Evolutionary conservation across 2,797 vertebrate genomes (phyloP).

Genomic region (Lagodon rhomboides): DNA sequence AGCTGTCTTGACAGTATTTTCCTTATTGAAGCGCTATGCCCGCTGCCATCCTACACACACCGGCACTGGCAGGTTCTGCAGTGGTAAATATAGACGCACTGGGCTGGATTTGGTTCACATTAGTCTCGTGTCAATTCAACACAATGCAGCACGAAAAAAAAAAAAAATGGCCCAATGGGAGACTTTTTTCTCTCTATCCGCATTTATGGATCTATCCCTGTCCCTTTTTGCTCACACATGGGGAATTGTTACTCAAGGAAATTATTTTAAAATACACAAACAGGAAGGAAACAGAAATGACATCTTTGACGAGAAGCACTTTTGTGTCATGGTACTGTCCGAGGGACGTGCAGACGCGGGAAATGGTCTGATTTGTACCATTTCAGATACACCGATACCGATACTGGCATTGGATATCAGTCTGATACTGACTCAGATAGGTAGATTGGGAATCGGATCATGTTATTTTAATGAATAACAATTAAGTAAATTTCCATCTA

Average conservation of each 20-base stretch:
- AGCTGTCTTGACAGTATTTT: conserved; percentile 49
- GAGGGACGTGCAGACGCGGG: background rate
- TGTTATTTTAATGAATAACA: too few species aligned
- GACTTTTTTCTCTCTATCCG: conserved; percentile 10
- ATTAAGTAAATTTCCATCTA: too few species aligned
- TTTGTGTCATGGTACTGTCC: conserved; percentile 1
- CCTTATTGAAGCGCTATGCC: conserved; percentile 36
- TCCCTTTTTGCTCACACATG: background rate
- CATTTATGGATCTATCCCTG: conserved; percentile 13
- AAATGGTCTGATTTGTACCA: background rate
- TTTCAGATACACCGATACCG: too few species aligned
- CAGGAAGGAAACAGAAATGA: background rate
- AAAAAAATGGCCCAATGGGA: conserved; percentile 21
- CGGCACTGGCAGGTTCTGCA: conserved; percentile 56
- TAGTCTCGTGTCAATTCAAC: conserved; percentile 64
- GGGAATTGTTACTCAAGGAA: background rate
- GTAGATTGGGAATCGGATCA: too few species aligned
- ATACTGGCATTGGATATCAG: too few species aligned
- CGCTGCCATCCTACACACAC: conserved; percentile 63
- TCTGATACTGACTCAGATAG: too few species aligned
- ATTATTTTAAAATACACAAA: conserved; percentile 16
- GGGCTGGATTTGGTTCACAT: conserved; percentile 56
- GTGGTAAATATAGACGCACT: conserved; percentile 69
- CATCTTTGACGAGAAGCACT: conserved; percentile 7
- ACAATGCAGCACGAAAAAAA: conserved; percentile 31